Conservation (phyloP, 2,888 invertebrate genomes). For the Sthenelais limicola region DNA sequence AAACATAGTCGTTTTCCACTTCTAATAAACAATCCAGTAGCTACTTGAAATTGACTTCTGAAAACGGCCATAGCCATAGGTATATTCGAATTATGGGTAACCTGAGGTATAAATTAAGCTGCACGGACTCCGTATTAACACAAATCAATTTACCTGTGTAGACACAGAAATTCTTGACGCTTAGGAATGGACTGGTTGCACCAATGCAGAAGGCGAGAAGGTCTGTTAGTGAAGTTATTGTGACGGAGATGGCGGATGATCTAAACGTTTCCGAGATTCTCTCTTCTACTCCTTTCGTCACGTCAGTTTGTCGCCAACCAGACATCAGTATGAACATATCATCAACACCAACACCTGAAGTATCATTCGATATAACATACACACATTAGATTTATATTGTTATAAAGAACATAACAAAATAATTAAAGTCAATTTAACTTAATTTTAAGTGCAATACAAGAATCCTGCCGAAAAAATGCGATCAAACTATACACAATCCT, state of each 20-base stretch:
- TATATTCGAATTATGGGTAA: not conserved
- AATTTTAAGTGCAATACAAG: too few species aligned
- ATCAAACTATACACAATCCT: too few species aligned
- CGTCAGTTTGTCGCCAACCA: conserved; percentile 50
- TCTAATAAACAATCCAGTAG: too few species aligned
- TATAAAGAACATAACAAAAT: too few species aligned
- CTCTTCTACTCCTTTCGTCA: conserved; percentile 46
- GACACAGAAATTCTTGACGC: conserved; percentile 53
- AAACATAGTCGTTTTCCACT: too few species aligned
- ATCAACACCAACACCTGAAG: conserved; percentile 52
- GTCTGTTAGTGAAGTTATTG: conserved; percentile 53
- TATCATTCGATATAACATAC: too few species aligned
- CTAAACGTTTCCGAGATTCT: conserved; percentile 50
- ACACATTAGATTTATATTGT: too few species aligned
- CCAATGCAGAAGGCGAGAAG: conserved; percentile 54
- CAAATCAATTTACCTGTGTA: conserved; percentile 50
- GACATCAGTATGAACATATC: conserved; percentile 54
- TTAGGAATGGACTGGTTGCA: conserved; percentile 52
- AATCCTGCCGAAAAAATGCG: too few species aligned
- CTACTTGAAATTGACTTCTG: too few species aligned
- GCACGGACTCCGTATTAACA: not conserved
- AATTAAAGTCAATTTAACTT: too few species aligned
- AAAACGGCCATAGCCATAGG: too few species aligned
- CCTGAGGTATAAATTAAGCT: not conserved
- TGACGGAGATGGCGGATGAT: conserved; percentile 52